Conservation (phyloP, 2,797 vertebrate genomes). For the Oreochromis mossambicus region DNA sequence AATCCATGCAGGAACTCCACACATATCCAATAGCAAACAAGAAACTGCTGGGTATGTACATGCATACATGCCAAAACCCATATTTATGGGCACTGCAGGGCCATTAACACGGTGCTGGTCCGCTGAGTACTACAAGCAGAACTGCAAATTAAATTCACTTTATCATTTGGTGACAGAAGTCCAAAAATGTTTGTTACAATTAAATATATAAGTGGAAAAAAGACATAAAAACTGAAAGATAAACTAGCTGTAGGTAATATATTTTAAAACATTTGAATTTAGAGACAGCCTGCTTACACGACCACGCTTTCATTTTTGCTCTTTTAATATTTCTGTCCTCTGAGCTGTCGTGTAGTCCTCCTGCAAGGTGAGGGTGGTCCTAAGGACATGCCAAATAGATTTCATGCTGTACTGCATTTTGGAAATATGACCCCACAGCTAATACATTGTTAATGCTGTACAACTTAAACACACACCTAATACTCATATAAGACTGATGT, state of each 20-base stretch:
- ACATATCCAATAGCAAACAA: not conserved
- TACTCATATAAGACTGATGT: not conserved
- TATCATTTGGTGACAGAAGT: not conserved
- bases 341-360: not conserved
- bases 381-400: conserved; percentile 14
- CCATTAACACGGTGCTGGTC: not conserved
- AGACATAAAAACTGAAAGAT: not conserved
- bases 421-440: conserved; percentile 24
- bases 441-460: conserved; percentile 30
- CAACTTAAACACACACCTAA: conserved; percentile 1
- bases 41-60: not conserved
- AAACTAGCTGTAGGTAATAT: not conserved
- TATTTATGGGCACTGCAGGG: not conserved
- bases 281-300: not conserved
- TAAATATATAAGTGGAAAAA: not conserved
- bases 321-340: conserved; percentile 17
- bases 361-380: conserved; percentile 2
- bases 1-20: not conserved
- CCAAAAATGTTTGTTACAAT: not conserved
- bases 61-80: not conserved
- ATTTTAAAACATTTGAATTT: not conserved
- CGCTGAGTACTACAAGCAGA: not conserved
- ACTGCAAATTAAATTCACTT: not conserved
- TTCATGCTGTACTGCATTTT: conserved; percentile 28
- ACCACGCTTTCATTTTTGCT: not conserved